Conservation (phyloP, 2,113 vertebrate species). For the Podarcis cretensis region DNA sequence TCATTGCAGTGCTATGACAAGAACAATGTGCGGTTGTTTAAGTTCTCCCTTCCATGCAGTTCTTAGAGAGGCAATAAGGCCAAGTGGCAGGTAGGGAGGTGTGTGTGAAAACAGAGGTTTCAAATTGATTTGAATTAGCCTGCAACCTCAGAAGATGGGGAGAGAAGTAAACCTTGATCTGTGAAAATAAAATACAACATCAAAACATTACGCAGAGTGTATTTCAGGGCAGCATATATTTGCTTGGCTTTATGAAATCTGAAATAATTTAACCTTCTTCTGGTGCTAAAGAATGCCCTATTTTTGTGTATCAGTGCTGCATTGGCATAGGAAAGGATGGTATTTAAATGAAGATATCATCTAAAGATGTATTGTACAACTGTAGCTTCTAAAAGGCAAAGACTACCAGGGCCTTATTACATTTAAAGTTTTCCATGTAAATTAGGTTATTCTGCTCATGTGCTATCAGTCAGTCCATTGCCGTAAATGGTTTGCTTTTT, state of each 20-base stretch:
- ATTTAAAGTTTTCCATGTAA: slow-evolving; percentile 45
- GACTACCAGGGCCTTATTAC: slow-evolving; percentile 7
- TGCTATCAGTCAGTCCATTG: neutral
- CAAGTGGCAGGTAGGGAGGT: neutral
- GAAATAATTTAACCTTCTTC: neutral
- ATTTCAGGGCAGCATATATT: neutral
- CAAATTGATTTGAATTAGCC: neutral
- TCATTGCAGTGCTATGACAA: neutral
- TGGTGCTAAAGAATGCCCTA: neutral
- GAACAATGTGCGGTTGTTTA: neutral
- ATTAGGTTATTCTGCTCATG: slow-evolving; percentile 25
- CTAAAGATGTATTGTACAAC: slow-evolving; percentile 45
- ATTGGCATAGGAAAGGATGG: slow-evolving; percentile 20
- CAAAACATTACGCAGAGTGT: neutral
- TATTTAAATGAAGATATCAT: slow-evolving; percentile 38
- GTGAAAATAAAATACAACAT: neutral
- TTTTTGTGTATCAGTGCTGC: slow-evolving; percentile 7
- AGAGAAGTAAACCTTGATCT: neutral
- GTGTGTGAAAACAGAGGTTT: neutral
- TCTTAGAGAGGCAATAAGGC: neutral
- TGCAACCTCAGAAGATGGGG: neutral
- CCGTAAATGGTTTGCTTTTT: slow-evolving; percentile 46
- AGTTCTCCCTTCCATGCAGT: neutral
- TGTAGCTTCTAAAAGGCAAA: slow-evolving; percentile 20
- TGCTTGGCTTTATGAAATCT: neutral